Base-by-base conservation (phyloP, 2,797 vertebrate species). In the Rallus crepitans region DNA sequence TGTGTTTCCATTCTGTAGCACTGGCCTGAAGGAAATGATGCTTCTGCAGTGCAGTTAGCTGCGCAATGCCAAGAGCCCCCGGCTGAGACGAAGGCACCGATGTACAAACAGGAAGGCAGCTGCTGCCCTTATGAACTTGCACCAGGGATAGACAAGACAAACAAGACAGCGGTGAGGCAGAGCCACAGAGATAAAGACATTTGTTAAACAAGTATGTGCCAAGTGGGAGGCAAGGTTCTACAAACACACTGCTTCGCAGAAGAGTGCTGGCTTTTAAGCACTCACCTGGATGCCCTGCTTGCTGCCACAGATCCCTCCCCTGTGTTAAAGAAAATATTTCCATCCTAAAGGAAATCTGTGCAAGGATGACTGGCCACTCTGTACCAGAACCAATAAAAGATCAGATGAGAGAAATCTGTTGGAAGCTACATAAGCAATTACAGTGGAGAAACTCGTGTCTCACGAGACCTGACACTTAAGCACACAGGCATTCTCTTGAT, bases 381-480 rank as follows among this genome's bases (percentile, higher is more conserved):
- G 47, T 12, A 82, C 27, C 78, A 88, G 73, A 48, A 69, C 20
- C n/a, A 68, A 35, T 80, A 82, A 91, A 85, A 78, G 56, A 73
- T 15, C 76, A 47, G 8, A 61, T 1, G 9, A 27, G 45, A 56
- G 68, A 66, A 83, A 89, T 48, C 15, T 47, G 47, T 48, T 68
- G 86, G 77, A 92, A 93, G 69, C 71, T 71, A 55, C 57, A n/a
- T 19, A 48, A 68, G 40, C 33, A 77, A 35, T 64, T 23, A 47
- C 7, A 57, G 60, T 6, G 21, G 57, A 92, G 71, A 57, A 81
- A 9, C 65, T 33, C 56, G 6, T 53, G 33, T 80, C 92, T 79
- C 87, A 23, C 3, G 75, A 82, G 77, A 35, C 30, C n/a, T 92
- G 93, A 83, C 82, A 91, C 92, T 93, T 68, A 86, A 94, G 68